Evolutionary conservation across 2,113 vertebrate genomes (phyloP).

Genomic region (Syrrhaptes paradoxus): DNA sequence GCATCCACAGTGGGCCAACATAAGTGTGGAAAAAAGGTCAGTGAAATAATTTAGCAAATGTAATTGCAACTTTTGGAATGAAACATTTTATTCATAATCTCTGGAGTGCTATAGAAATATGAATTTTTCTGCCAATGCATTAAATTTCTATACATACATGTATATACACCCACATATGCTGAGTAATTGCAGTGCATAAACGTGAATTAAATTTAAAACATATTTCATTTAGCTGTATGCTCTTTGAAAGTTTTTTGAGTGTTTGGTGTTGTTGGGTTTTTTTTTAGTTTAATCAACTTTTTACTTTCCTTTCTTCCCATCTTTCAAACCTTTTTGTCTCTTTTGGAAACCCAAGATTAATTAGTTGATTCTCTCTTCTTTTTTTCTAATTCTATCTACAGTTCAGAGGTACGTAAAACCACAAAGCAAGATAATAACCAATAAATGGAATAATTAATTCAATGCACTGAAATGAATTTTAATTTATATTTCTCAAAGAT

Average conservation of each 20-base stretch:
- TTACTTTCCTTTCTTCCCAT: constrained; percentile 8
- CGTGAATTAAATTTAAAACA: neutral
- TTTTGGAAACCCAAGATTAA: constrained; percentile 68
- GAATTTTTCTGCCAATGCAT: constrained; percentile 16
- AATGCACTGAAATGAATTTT: constrained; percentile 73
- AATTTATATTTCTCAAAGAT: constrained; percentile 68
- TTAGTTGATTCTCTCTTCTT: constrained; percentile 63
- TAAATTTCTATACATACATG: neutral
- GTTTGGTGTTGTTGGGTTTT: neutral
- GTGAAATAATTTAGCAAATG: constrained; percentile 10
- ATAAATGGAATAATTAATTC: constrained; percentile 77
- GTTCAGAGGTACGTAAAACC: constrained; percentile 67
- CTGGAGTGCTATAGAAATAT: neutral
- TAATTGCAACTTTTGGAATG: neutral
- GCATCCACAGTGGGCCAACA: neutral
- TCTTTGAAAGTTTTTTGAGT: neutral
- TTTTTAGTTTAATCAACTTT: constrained; percentile 36
- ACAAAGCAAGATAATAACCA: constrained; percentile 75
- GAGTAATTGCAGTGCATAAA: constrained; percentile 17
- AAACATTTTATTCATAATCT: constrained; percentile 39
- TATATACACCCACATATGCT: neutral
- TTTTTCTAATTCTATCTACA: constrained; percentile 64
- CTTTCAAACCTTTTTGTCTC: constrained; percentile 33
- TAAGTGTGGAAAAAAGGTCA: constrained; percentile 16
- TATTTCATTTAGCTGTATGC: neutral